A percentile compares a stretch with the other conserved stretches of the same genome.
phyloP scores from a whole-genome alignment of 1,140 invertebrate species.

The Lucilia cuprina region DNA sequence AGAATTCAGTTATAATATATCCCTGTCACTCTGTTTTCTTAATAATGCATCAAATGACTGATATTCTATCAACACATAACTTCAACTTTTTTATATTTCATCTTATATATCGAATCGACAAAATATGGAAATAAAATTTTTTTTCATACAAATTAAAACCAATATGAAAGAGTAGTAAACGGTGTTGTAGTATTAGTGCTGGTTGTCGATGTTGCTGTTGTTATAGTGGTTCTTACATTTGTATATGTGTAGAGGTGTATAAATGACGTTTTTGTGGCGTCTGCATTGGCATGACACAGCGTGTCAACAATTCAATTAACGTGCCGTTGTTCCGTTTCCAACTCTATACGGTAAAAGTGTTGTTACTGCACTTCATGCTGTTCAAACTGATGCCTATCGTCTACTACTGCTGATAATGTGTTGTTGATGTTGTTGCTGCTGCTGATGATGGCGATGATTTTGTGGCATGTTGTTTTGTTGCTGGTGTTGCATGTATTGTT shows the following conservation, averaged over 20 bases:
- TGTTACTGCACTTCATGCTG: not conserved
- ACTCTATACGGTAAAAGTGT: not conserved
- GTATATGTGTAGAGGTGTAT: not conserved
- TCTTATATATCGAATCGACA: no score
- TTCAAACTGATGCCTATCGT: not conserved
- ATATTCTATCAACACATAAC: not conserved
- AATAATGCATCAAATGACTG: not conserved
- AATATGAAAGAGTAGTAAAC: not conserved
- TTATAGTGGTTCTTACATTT: not conserved
- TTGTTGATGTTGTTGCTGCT: not conserved
- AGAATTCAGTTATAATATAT: no score
- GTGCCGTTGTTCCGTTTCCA: not conserved
- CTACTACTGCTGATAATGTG: not conserved
- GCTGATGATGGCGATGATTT: not conserved
- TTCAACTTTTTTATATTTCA: no score
- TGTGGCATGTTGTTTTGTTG: not conserved
- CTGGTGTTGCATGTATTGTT: not conserved
- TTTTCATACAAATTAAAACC: not conserved
- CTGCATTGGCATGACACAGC: slow-evolving; percentile 39
- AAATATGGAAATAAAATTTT: not conserved
- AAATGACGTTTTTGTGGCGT: slow-evolving; percentile 36
- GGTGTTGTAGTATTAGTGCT: no score
- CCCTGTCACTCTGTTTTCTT: no score
- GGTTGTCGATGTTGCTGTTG: no score
- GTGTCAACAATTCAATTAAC: slow-evolving; percentile 62